Evolutionary conservation across 2,797 vertebrate genomes (phyloP).

Genomic region (Lagorchestes hirsutus): DNA sequence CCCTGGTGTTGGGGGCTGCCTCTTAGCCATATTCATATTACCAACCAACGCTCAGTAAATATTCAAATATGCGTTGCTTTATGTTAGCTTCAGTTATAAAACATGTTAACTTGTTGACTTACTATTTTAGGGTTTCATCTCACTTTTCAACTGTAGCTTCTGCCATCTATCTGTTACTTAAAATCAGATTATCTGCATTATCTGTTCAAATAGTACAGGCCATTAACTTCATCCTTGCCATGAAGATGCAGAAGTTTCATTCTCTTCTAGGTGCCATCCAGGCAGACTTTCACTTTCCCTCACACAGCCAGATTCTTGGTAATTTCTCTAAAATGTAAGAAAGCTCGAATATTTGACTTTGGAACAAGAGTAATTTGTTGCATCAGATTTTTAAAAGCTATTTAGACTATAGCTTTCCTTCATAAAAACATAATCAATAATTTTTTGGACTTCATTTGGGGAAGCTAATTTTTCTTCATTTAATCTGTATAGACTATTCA

Average conservation of each 20-base stretch:
- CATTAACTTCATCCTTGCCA: conserved; percentile 32
- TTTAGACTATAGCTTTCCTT: background rate
- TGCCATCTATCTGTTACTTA: background rate
- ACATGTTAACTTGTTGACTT: background rate
- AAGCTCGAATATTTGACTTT: conserved; percentile 3
- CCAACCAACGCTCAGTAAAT: background rate
- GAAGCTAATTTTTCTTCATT: conserved; percentile 29
- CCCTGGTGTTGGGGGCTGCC: background rate
- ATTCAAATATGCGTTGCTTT: background rate
- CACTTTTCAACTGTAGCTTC: background rate
- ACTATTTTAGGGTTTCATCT: background rate
- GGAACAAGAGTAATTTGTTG: background rate
- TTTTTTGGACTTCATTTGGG: conserved; percentile 58
- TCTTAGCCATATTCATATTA: background rate
- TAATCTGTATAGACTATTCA: conserved; percentile 21
- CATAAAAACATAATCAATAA: conserved; percentile 3
- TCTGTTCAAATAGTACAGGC: background rate
- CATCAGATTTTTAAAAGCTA: conserved; percentile 31
- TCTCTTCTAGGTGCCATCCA: background rate
- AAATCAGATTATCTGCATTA: background rate
- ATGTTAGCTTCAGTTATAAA: background rate
- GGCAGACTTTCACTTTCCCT: background rate
- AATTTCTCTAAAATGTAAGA: background rate
- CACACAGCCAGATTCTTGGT: conserved; percentile 27
- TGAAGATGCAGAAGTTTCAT: conserved; percentile 30